Evolutionary conservation across 2,113 vertebrate genomes (phyloP).

Genomic region (Grammomys surdaster): DNA sequence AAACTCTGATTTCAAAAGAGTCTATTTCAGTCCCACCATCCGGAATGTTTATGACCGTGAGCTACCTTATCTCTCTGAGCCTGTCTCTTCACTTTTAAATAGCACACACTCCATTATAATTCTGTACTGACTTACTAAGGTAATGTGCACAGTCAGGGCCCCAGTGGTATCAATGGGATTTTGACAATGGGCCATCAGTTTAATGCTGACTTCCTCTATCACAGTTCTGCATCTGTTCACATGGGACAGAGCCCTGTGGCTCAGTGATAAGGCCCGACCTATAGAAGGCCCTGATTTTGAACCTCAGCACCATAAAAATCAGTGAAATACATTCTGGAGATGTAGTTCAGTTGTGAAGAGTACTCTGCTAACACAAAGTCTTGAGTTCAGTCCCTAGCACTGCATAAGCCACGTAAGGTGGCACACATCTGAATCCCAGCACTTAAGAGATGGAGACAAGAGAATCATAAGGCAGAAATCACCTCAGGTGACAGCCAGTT

Average conservation of each 20-base stretch:
- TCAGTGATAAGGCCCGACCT: too few relatives aligned
- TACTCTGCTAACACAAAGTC: background rate
- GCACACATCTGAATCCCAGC: background rate
- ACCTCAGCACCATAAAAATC: background rate
- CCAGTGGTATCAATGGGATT: background rate
- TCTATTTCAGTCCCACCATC: background rate
- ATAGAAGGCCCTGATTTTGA: background rate
- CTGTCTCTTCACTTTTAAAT: background rate
- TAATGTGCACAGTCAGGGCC: background rate
- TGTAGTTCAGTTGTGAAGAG: background rate
- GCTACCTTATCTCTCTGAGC: background rate
- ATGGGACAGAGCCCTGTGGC: background rate
- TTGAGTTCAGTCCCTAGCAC: background rate
- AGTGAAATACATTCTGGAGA: background rate
- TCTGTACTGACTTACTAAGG: background rate
- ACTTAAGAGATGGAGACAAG: too few relatives aligned
- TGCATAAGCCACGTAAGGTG: background rate
- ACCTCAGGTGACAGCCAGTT: background rate
- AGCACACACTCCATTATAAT: background rate
- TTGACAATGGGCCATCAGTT: background rate
- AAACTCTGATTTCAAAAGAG: slow-evolving; percentile 25
- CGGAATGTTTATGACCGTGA: background rate
- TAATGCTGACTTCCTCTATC: background rate
- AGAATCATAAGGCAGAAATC: background rate
- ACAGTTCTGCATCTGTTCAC: background rate